A percentile compares a stretch with the other conserved stretches of the same genome.
Evolutionary conservation across 2,113 vertebrate genomes (phyloP).

Genomic region (Daphoenositta chrysoptera): DNA sequence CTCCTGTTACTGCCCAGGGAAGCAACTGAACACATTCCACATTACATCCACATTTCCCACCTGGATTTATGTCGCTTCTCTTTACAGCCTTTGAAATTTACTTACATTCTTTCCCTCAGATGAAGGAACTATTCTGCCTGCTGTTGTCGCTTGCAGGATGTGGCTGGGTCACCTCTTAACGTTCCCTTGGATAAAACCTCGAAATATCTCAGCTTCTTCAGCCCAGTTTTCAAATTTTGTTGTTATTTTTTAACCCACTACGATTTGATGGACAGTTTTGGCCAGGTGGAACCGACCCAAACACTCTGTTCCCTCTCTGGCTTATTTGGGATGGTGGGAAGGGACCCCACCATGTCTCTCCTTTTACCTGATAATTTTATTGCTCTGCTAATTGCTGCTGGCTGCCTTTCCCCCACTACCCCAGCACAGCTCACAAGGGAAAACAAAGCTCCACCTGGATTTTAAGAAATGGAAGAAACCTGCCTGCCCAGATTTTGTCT

Average conservation of each 20-base stretch:
- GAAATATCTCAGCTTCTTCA: not conserved
- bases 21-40: not conserved
- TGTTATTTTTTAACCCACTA: not conserved
- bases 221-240: not conserved
- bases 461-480: not conserved
- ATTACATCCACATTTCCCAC: not conserved
- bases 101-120: not conserved
- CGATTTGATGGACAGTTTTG: not conserved
- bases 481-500: not conserved
- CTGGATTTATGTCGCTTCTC: not conserved
- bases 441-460: not conserved
- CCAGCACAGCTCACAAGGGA: not conserved
- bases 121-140: not conserved
- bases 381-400: not conserved
- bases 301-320: not conserved
- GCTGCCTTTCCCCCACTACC: not conserved
- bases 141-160: not conserved
- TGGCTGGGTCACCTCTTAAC: not conserved
- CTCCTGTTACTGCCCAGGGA: not conserved
- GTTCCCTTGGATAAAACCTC: not conserved
- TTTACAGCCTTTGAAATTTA: not conserved
- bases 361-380: not conserved
- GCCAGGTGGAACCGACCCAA: rapidly evolving
- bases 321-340: not conserved
- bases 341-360: not conserved